Percentiles rank a stretch among this genome's conserved stretches.
These are phyloP conservation scores for Cremastinae sp. DNA, from an alignment of 2,888 invertebrate genomes.

Conservation along the genomic window DNA sequence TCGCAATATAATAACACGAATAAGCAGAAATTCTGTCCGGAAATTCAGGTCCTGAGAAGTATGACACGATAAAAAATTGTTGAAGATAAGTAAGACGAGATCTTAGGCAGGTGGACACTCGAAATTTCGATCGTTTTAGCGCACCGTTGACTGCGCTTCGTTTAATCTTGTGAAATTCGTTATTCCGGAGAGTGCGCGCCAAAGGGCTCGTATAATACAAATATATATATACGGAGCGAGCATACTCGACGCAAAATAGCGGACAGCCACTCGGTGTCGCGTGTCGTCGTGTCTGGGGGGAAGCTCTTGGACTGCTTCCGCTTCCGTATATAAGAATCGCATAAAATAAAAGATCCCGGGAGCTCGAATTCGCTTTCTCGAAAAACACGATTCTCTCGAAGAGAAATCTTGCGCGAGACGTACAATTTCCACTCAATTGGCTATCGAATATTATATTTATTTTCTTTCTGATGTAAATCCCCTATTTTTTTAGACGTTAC, in stretches of 20 bases:
- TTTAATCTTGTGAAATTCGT: conserved; percentile 6
- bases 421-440: too few species aligned
- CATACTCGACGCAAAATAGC: conserved; percentile 34
- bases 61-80: too few species aligned
- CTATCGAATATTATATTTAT: too few species aligned
- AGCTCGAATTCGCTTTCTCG: conserved; percentile 32
- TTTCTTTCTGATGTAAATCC: not conserved
- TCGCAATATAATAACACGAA: too few species aligned
- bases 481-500: too few species aligned
- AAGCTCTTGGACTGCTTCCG: conserved; percentile 64
- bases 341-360: conserved; percentile 21
- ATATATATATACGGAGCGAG: not conserved
- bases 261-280: conserved; percentile 51
- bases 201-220: not conserved
- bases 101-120: conserved; percentile 26
- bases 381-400: not conserved
- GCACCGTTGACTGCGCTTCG: not conserved
- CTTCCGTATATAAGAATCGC: conserved; percentile 56
- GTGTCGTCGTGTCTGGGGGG: conserved; percentile 43
- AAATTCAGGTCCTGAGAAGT: too few species aligned
- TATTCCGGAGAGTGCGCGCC: not conserved
- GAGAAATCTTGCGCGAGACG: not conserved
- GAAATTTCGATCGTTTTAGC: not conserved
- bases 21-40: too few species aligned
- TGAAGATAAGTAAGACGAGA: conserved; percentile 1